Conservation (phyloP, 2,113 vertebrate species). For the Scatophagus argus region DNA sequence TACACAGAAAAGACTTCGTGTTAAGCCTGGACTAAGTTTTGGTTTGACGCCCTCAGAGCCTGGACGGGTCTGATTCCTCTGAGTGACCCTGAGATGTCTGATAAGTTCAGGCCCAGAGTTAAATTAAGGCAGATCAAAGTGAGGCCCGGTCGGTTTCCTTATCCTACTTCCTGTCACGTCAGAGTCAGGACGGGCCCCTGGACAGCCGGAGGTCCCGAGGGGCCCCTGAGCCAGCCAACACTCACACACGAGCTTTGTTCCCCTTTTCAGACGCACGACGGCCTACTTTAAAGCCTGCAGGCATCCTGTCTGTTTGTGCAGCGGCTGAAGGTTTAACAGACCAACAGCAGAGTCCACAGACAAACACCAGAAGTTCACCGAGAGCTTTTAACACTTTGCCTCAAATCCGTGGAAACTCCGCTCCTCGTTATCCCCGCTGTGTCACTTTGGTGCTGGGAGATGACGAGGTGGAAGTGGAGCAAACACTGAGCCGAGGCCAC, state of each 20-base stretch:
- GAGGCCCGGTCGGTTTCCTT: neutral
- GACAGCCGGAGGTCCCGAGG: constrained; percentile 28
- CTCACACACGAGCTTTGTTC: constrained; percentile 41
- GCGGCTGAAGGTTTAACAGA: constrained; percentile 62
- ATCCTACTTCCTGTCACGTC: constrained; percentile 1
- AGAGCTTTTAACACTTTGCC: constrained; percentile 56
- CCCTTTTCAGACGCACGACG: constrained; percentile 12
- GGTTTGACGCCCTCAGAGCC: no score
- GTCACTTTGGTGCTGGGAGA: constrained; percentile 2
- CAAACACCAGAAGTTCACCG: constrained; percentile 60
- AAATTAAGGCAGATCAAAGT: neutral
- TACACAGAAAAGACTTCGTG: no score
- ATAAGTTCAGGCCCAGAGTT: no score
- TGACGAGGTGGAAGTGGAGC: neutral
- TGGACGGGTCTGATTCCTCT: no score
- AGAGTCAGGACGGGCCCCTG: neutral
- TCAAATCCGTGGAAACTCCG: constrained; percentile 26
- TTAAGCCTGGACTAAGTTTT: no score
- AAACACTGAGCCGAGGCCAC: neutral
- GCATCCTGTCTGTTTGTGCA: constrained; percentile 23
- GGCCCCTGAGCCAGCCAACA: constrained; percentile 31
- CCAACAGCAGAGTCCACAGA: constrained; percentile 47
- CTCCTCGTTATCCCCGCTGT: constrained; percentile 12
- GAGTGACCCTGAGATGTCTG: no score
- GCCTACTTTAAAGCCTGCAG: constrained; percentile 26